These are phyloP conservation scores for Xanthia icteritia DNA, from an alignment of 2,888 invertebrate species.

Conservation along the genomic window DNA sequence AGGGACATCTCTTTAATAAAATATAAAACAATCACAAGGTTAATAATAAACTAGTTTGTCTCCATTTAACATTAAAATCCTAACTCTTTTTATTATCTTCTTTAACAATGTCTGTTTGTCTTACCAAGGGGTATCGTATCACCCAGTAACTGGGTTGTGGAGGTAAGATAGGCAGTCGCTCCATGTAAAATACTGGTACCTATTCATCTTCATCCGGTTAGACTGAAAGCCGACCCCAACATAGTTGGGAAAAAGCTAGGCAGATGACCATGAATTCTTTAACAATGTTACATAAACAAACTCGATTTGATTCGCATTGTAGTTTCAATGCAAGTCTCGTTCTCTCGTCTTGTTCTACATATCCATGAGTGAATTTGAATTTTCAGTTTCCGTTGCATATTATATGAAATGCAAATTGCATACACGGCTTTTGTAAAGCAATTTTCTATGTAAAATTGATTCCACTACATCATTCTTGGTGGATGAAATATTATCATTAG, in stretches of 20 bases:
- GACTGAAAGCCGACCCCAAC: no score
- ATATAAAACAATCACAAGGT: not conserved
- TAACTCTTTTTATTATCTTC: not conserved
- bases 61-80: not conserved
- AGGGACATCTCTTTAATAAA: not conserved
- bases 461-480: constrained; percentile 30
- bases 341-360: constrained; percentile 42
- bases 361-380: constrained; percentile 52
- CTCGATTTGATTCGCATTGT: constrained; percentile 32
- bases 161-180: no score
- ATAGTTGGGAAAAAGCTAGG: no score
- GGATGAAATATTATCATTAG: constrained; percentile 23
- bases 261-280: not conserved
- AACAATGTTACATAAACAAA: constrained; percentile 6
- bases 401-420: constrained; percentile 59
- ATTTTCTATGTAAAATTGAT: constrained; percentile 48
- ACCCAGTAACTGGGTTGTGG: no score
- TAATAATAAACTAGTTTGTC: not conserved
- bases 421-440: constrained; percentile 52
- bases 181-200: no score
- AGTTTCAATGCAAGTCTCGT: constrained; percentile 25
- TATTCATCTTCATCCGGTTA: no score
- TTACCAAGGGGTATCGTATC: no score
- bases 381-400: constrained; percentile 49
- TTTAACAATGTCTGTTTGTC: no score